Base-by-base conservation (phyloP, 1,140 invertebrate species). In the Hyles vespertilio region DNA sequence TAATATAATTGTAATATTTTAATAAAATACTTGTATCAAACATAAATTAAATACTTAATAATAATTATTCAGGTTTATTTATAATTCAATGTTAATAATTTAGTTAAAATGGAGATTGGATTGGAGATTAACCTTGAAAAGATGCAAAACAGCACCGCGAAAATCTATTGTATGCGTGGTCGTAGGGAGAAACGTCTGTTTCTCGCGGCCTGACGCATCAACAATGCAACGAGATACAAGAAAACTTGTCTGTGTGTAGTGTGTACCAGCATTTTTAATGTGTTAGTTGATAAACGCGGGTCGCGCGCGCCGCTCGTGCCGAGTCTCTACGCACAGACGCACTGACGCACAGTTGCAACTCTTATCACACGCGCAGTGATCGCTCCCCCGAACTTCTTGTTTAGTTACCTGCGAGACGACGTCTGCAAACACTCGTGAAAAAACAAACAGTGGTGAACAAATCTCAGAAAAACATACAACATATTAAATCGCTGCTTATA, bases 201-300 rank as follows among this genome's bases (percentile, higher is more conserved):
- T 54, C 52, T 44, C 45, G 32, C 12, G 53, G 63, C 63, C 58
- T 69, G 58, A 66, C 64, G 62, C 72, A 73, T 74, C 63, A 72
- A 72, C 69, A 74, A 74, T 75, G 67, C 73, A 61, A 36, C 68
- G 67, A 72, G 65, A 75, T 69, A 67, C 69, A 74, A 76, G 72
- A 77, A 71, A 78, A 74, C 63, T 68, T 58, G 61, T 65, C 74
- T 63, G 59, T 59, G 67, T 72, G 59, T 68, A 75, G 51, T 75
- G 32, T 33, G 49, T 58, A 73, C 72, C 78, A 69, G 73, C 71
- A 69, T 79, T 81, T 81, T 81, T 79, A 80, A 72, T 85, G 72
- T 81, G 80, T 73, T 85, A 85, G 82, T 85, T 85, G 79, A 82
- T 82, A 84, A 79, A 65, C 74, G 77, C 62, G 64, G 59, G 67